Percentiles rank a stretch among this genome's conserved stretches.
These are phyloP conservation scores for Chlamydotis undulata DNA, from an alignment of 2,113 vertebrate genomes.

Conservation along the genomic window DNA sequence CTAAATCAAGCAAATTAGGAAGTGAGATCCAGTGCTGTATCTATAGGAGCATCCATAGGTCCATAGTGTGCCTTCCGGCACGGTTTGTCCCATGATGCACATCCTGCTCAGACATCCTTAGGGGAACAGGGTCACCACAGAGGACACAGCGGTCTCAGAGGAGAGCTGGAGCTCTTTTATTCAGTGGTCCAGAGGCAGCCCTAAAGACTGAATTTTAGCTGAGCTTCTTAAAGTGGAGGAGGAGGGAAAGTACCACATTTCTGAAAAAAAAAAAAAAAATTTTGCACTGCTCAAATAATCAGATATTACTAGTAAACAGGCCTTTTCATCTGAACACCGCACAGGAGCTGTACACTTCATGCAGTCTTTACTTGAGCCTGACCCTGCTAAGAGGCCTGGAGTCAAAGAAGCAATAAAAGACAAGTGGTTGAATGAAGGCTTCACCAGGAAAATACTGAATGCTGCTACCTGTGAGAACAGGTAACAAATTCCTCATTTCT, in stretches of 20 bases:
- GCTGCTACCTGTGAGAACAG: constrained; percentile 75
- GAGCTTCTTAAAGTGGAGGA: neutral
- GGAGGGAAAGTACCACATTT: neutral
- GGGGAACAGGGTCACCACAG: fast-evolving
- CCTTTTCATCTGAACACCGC: neutral
- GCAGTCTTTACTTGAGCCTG: constrained; percentile 82
- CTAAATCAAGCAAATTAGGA: neutral
- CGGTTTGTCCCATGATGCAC: neutral
- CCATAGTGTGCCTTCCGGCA: neutral
- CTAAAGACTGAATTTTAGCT: neutral
- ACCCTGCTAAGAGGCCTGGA: constrained; percentile 79
- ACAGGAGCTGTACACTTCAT: constrained; percentile 80
- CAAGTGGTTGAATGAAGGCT: constrained; percentile 81
- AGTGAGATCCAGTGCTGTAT: neutral
- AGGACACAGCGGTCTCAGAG: neutral
- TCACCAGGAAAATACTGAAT: constrained; percentile 70
- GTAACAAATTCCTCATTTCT: constrained; percentile 56
- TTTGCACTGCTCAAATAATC: neutral
- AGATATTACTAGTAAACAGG: neutral
- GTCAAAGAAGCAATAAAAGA: constrained; percentile 81
- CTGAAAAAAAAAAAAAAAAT: neutral
- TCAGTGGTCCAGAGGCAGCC: neutral
- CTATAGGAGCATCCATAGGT: neutral
- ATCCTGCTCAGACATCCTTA: neutral
- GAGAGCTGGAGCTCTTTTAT: neutral